These are phyloP conservation scores for Gymnarchus niloticus DNA, from an alignment of 2,113 vertebrate species.

Conservation along the genomic window DNA sequence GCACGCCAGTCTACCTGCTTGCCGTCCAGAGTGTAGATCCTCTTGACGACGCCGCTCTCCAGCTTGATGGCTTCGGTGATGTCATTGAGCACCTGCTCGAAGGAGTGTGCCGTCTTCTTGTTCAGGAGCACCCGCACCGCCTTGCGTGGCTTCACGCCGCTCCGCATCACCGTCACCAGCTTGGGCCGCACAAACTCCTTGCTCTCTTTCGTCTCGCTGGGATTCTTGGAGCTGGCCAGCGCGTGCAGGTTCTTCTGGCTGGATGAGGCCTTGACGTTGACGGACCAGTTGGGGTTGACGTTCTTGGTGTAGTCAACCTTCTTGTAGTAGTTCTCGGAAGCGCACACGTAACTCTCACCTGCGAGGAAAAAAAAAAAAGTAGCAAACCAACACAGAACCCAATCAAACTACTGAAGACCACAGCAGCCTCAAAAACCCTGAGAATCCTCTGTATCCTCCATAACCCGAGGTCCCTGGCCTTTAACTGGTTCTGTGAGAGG, in stretches of 20 bases:
- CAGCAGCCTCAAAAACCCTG: neutral
- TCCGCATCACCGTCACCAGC: constrained; percentile 77
- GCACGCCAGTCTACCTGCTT: constrained; percentile 62
- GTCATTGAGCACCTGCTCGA: constrained; percentile 77
- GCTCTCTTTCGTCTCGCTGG: constrained; percentile 67
- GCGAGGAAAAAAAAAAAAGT: constrained; percentile 37
- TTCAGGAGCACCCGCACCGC: constrained; percentile 76
- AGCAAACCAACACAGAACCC: neutral
- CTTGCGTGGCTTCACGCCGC: constrained; percentile 75
- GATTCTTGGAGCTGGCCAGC: constrained; percentile 68
- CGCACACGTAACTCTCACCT: constrained; percentile 80
- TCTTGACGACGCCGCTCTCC: constrained; percentile 76
- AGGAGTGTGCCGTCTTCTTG: constrained; percentile 78
- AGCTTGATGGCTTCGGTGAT: constrained; percentile 80
- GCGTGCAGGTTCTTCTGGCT: constrained; percentile 69
- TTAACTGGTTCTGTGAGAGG: neutral
- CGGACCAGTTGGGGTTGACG: constrained; percentile 79
- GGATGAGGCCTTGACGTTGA: constrained; percentile 77
- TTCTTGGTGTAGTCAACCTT: constrained; percentile 81
- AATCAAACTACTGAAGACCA: neutral
- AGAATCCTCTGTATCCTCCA: neutral
- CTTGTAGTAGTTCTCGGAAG: constrained; percentile 80
- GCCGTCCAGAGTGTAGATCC: constrained; percentile 75
- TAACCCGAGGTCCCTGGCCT: neutral
- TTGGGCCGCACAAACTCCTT: constrained; percentile 80